Evolutionary conservation across 53 echinoderm and acorn worm genomes (phyloP).

Genomic region (Arbacia lixula): DNA sequence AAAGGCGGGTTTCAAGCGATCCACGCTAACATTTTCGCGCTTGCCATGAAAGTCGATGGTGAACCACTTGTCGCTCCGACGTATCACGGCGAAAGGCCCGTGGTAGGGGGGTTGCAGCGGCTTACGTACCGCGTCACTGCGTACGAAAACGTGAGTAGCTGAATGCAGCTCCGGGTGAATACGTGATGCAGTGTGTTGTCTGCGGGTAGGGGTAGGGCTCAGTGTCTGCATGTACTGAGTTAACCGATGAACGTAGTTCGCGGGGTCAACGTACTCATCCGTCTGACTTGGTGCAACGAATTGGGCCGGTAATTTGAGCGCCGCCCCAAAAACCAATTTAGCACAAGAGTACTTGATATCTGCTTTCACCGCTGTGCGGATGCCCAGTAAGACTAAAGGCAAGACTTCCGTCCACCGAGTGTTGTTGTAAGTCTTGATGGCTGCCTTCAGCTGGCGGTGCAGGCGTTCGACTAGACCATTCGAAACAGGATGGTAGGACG

Average conservation of each 20-base stretch:
- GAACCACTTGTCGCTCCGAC: conserved; percentile 47
- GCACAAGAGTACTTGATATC: conserved; percentile 54
- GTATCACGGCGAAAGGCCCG: conserved; percentile 64
- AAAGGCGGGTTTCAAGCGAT: conserved; percentile 65
- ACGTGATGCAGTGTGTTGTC: conserved; percentile 3
- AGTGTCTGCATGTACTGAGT: conserved; percentile 45
- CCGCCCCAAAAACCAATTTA: conserved; percentile 68
- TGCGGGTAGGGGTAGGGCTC: conserved; percentile 35
- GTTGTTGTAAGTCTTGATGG: conserved; percentile 19
- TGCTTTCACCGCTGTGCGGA: conserved; percentile 53
- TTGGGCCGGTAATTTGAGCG: conserved; percentile 62
- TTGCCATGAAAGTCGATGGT: conserved; percentile 44
- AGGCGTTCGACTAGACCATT: conserved; percentile 19
- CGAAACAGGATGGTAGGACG: conserved; percentile 23
- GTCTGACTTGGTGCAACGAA: conserved; percentile 36
- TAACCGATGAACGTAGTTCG: conserved; percentile 57
- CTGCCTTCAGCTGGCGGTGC: conserved; percentile 15
- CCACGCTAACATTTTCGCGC: conserved; percentile 54
- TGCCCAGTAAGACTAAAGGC: conserved; percentile 55
- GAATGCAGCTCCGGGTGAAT: conserved; percentile 41
- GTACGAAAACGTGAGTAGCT: conserved; percentile 65
- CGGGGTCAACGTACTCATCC: conserved; percentile 26
- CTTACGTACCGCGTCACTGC: conserved; percentile 51
- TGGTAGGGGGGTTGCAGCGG: conserved; percentile 68
- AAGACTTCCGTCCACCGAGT: conserved; percentile 57